Evolutionary conservation across 2,888 invertebrate species (phyloP).

Genomic region (Sussaba pulchella): DNA sequence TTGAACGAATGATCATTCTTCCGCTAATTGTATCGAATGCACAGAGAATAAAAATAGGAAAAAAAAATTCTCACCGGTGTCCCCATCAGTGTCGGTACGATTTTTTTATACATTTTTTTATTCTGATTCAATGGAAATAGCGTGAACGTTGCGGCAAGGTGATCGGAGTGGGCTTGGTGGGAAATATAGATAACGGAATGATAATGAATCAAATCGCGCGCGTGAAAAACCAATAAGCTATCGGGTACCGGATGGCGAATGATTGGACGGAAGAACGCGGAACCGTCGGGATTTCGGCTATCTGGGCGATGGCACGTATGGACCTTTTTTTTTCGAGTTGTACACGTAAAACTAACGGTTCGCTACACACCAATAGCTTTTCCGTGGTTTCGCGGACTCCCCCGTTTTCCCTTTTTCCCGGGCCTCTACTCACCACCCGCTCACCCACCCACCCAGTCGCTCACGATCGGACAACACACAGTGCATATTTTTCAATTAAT

Average conservation of each 20-base stretch:
- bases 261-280: constrained; percentile 76
- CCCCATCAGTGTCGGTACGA: constrained; percentile 50
- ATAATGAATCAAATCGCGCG: constrained; percentile 83
- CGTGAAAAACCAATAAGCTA: constrained; percentile 83
- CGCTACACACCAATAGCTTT: constrained; percentile 47
- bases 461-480: constrained; percentile 80
- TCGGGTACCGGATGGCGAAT: constrained; percentile 79
- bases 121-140: constrained; percentile 18
- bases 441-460: too few relatives aligned
- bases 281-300: constrained; percentile 33
- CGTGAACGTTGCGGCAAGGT: constrained; percentile 3
- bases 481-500: constrained; percentile 84
- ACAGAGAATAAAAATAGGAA: not conserved
- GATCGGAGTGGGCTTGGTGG: constrained; percentile 62
- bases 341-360: constrained; percentile 51
- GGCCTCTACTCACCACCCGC: too few relatives aligned
- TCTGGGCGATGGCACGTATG: constrained; percentile 67
- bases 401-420: too few relatives aligned
- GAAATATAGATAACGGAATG: constrained; percentile 83
- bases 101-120: too few relatives aligned
- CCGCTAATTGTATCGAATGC: not conserved
- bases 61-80: constrained; percentile 11
- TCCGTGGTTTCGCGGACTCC: constrained; percentile 34
- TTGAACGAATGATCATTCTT: not conserved
- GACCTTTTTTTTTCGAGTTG: constrained; percentile 57